These are phyloP conservation scores for Panurus biarmicus DNA, from an alignment of 2,113 vertebrate species.

Conservation along the genomic window DNA sequence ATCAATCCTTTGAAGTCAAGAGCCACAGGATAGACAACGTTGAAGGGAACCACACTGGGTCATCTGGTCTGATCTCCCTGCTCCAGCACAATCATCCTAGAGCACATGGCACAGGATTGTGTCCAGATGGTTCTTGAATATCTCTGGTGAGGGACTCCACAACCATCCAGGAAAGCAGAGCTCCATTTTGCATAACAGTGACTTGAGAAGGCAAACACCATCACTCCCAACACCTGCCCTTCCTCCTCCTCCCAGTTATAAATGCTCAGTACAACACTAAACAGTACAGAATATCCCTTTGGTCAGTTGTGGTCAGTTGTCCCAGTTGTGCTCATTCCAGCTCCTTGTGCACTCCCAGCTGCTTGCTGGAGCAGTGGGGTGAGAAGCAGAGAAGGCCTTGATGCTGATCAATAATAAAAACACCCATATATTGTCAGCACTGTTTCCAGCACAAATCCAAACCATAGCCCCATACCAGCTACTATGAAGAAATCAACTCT, in stretches of 20 bases:
- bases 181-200: neutral
- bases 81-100: neutral
- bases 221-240: neutral
- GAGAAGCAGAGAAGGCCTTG: neutral
- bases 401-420: neutral
- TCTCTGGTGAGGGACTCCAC: neutral
- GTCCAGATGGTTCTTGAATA: neutral
- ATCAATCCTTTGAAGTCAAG: neutral
- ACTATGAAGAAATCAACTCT: neutral
- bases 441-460: neutral
- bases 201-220: neutral
- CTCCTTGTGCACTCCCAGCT: neutral
- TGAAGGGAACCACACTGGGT: neutral
- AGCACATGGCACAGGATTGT: neutral
- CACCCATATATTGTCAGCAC: neutral
- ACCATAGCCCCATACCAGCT: neutral
- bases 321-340: neutral
- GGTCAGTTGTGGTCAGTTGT: neutral
- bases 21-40: neutral
- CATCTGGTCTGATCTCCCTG: neutral
- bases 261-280: neutral
- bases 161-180: neutral
- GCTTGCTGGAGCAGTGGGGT: neutral
- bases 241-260: neutral
- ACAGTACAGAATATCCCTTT: neutral